Evolutionary conservation across 1,140 invertebrate species (phyloP).

Genomic region (Ceratoteleas bidentatus): DNA sequence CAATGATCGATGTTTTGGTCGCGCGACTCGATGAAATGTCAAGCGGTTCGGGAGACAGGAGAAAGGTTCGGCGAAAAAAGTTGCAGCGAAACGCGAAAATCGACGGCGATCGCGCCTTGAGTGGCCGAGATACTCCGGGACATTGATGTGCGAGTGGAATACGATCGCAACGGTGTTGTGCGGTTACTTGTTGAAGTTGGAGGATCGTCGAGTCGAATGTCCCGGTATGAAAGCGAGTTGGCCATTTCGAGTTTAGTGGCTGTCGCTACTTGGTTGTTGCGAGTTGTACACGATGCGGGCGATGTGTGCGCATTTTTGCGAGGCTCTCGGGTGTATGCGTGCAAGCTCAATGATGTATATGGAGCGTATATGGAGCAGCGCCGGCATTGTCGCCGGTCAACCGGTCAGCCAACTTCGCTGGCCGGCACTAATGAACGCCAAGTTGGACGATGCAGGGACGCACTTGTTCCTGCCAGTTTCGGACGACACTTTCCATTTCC

Average conservation of each 20-base stretch:
- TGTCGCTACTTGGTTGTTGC: constrained; percentile 52
- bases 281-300: constrained; percentile 23
- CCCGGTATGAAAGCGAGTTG: constrained; percentile 70
- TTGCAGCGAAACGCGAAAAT: constrained; percentile 13
- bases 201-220: constrained; percentile 68
- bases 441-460: constrained; percentile 59
- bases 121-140: constrained; percentile 20
- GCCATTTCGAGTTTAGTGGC: constrained; percentile 76
- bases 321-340: constrained; percentile 7
- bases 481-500: constrained; percentile 11
- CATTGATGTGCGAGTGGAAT: constrained; percentile 44
- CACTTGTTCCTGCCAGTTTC: constrained; percentile 24
- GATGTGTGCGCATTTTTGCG: constrained; percentile 40
- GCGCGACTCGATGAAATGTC: too few species aligned
- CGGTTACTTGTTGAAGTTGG: constrained; percentile 61
- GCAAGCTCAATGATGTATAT: constrained; percentile 26
- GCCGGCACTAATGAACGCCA: constrained; percentile 73
- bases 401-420: constrained; percentile 72
- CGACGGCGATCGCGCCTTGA: constrained; percentile 23
- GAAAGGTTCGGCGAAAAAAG: not conserved
- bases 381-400: constrained; percentile 64
- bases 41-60: too few species aligned
- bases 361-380: constrained; percentile 39
- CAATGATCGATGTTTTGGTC: too few species aligned
- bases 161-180: constrained; percentile 47